A percentile compares a stretch with the other conserved stretches of the same genome.
These are phyloP conservation scores for Crocidura indochinensis DNA, from an alignment of 2,797 vertebrate genomes.

Conservation along the genomic window DNA sequence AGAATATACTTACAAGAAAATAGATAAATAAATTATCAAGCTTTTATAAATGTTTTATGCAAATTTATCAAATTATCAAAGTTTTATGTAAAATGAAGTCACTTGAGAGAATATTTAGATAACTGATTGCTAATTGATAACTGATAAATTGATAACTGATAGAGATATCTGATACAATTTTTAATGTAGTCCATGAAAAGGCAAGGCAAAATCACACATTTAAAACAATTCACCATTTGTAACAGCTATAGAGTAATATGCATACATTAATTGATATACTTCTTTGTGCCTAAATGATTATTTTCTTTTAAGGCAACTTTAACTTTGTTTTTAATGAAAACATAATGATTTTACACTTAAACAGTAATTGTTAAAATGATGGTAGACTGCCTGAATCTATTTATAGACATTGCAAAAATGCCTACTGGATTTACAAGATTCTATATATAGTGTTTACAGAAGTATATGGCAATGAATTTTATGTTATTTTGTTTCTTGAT, in stretches of 20 bases:
- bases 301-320: constrained; percentile 12
- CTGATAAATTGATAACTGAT: neutral
- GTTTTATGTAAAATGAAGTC: neutral
- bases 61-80: neutral
- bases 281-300: neutral
- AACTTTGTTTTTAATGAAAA: neutral
- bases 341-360: neutral
- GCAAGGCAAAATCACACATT: neutral
- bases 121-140: neutral
- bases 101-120: neutral
- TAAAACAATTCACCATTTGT: neutral
- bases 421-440: neutral
- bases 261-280: neutral
- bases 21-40: neutral
- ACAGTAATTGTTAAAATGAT: neutral
- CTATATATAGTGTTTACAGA: neutral
- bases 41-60: neutral
- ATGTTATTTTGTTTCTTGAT: neutral
- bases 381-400: neutral
- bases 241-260: neutral
- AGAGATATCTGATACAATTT: neutral
- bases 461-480: neutral
- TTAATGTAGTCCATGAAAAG: neutral
- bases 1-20: neutral
- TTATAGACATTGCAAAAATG: neutral